Conservation (phyloP, 2,888 invertebrate species). For the Ormia ochracea region DNA sequence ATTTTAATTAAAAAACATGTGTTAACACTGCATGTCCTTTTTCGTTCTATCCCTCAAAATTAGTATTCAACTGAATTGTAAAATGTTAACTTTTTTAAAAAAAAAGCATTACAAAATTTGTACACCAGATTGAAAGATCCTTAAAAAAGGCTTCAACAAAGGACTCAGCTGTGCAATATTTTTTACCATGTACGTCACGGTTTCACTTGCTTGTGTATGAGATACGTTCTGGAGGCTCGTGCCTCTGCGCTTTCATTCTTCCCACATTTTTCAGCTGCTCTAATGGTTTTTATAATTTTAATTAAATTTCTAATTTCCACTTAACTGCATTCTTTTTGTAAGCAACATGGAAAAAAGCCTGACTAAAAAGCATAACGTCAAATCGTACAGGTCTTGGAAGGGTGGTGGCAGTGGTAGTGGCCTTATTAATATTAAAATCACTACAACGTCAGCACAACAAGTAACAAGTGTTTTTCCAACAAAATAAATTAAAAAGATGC, state of each 20-base stretch:
- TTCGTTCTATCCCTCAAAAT: no score
- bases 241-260: neutral
- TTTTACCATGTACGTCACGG: no score
- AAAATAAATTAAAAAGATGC: constrained; percentile 11
- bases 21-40: no score
- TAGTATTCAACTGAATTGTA: no score
- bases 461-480: neutral
- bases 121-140: no score
- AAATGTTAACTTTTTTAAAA: no score
- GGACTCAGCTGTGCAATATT: no score
- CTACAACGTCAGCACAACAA: constrained; percentile 11
- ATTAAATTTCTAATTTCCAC: constrained; percentile 66
- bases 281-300: constrained; percentile 56
- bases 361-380: constrained; percentile 55
- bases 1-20: no score
- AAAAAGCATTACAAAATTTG: no score
- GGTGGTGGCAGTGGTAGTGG: constrained; percentile 47
- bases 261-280: neutral
- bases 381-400: constrained; percentile 61
- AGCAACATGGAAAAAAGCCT: constrained; percentile 30
- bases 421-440: constrained; percentile 32
- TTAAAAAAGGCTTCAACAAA: no score
- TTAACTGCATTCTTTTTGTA: constrained; percentile 53
- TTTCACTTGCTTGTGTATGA: no score
- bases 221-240: no score